A percentile compares a stretch with the other conserved stretches of the same genome.
These are phyloP conservation scores for Acleris laterana DNA, from an alignment of 2,888 invertebrate genomes.

Conservation along the genomic window DNA sequence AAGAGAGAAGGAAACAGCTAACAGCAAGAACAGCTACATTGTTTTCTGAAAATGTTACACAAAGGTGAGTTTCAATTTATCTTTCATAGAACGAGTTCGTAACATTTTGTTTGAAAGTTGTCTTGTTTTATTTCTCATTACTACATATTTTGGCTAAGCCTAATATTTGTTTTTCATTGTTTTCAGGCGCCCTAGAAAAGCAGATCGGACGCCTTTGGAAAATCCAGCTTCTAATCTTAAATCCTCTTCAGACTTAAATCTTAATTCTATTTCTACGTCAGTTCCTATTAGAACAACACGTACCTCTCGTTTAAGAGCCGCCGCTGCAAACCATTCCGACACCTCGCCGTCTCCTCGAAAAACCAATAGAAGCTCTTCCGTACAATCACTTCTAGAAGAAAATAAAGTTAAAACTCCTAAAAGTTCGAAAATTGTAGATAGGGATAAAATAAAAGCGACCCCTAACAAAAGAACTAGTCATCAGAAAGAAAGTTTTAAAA, in stretches of 20 bases:
- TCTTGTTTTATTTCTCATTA: neutral
- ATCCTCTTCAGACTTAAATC: conserved; percentile 78
- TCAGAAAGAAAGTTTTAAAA: conserved; percentile 73
- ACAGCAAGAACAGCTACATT: conserved; percentile 85
- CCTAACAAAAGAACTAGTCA: conserved; percentile 62
- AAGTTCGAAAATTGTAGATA: conserved; percentile 71
- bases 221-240: conserved; percentile 66
- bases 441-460: conserved; percentile 64
- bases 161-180: conserved; percentile 37
- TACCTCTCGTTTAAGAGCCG: conserved; percentile 88
- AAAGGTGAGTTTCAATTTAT: conserved; percentile 55
- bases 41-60: conserved; percentile 87
- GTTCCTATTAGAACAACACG: conserved; percentile 88
- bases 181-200: conserved; percentile 73
- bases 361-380: conserved; percentile 73
- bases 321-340: conserved; percentile 78
- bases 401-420: conserved; percentile 64
- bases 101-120: neutral
- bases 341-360: conserved; percentile 62
- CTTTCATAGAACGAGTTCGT: neutral
- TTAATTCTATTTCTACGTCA: conserved; percentile 73
- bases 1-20: conserved; percentile 88
- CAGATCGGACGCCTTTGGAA: conserved; percentile 62
- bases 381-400: conserved; percentile 71
- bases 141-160: neutral